phyloP scores from a whole-genome alignment of 1,140 invertebrate genomes.

The Helicoverpa zea region DNA sequence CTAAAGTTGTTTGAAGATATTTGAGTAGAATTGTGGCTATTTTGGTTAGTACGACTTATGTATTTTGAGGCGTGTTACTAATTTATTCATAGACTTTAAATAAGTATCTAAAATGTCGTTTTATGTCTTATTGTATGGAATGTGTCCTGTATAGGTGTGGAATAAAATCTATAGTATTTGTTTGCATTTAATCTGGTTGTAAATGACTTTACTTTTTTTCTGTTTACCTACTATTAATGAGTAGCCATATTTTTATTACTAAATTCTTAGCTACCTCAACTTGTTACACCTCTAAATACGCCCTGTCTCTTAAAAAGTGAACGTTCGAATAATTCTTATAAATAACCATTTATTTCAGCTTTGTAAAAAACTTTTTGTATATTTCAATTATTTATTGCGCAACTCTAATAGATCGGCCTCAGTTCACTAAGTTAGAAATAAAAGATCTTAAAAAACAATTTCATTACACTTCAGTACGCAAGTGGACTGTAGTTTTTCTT shows the following conservation, averaged over 20 bases:
- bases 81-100: too few relatives aligned
- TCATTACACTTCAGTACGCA: conserved; percentile 37
- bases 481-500: conserved; percentile 23
- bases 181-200: too few relatives aligned
- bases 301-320: neutral
- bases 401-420: conserved; percentile 25
- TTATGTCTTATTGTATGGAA: too few relatives aligned
- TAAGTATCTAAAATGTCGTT: too few relatives aligned
- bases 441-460: neutral
- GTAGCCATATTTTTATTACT: too few relatives aligned
- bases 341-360: neutral
- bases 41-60: neutral
- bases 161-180: too few relatives aligned
- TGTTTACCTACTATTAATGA: too few relatives aligned
- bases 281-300: neutral
- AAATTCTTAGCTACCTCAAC: too few relatives aligned
- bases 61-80: too few relatives aligned
- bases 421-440: conserved; percentile 9
- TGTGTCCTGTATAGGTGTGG: too few relatives aligned
- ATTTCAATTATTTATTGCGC: conserved; percentile 37
- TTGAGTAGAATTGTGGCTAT: neutral
- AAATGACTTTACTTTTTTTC: too few relatives aligned
- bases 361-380: neutral
- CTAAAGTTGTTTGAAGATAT: too few relatives aligned
- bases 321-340: neutral